These are phyloP conservation scores for Buteo buteo DNA, from an alignment of 2,113 vertebrate genomes.

Conservation along the genomic window DNA sequence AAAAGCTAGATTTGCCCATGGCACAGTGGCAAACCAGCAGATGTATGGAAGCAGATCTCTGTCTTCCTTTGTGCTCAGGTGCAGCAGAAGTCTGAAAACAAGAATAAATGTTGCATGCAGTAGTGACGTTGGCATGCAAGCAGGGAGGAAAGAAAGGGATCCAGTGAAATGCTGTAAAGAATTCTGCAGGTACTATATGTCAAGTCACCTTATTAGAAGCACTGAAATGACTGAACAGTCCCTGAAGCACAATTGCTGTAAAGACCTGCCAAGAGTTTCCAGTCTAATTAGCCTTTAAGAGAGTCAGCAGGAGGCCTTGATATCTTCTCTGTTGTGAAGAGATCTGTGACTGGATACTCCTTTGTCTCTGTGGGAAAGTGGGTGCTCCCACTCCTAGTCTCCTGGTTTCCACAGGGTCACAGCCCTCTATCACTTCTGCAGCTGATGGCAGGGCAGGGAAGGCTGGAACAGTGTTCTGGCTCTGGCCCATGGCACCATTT, in stretches of 20 bases:
- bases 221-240: not conserved
- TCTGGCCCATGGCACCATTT: not conserved
- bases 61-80: not conserved
- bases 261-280: slow-evolving; percentile 23
- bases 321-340: not conserved
- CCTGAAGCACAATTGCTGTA: not conserved
- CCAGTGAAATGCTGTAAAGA: not conserved
- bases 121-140: not conserved
- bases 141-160: not conserved
- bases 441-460: not conserved
- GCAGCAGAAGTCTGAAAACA: not conserved
- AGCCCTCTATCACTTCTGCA: not conserved
- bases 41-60: not conserved
- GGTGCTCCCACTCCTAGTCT: not conserved
- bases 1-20: not conserved
- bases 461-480: not conserved
- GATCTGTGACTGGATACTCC: not conserved
- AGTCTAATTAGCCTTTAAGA: slow-evolving; percentile 36
- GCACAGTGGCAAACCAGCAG: not conserved
- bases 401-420: not conserved
- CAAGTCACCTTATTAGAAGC: not conserved
- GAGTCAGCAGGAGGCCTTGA: not conserved
- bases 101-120: not conserved
- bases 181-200: not conserved
- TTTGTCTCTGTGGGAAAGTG: not conserved